A percentile compares a stretch with the other conserved stretches of the same genome.
phyloP scores from a whole-genome alignment of 2,113 vertebrate species.

The Brienomyrus longianalis region DNA sequence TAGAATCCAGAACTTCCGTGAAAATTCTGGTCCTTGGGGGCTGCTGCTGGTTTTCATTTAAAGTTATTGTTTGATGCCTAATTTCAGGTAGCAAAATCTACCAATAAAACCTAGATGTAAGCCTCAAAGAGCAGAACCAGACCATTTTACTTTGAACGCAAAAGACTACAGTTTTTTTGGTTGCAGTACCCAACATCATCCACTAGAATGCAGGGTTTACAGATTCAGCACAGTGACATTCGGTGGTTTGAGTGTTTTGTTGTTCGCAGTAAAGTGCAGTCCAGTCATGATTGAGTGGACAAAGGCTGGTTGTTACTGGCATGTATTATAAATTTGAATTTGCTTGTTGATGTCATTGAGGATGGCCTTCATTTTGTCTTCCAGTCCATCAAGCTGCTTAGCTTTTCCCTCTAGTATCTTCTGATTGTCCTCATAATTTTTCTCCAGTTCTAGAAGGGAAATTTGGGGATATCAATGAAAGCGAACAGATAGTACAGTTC shows the following conservation, averaged over 20 bases:
- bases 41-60: not conserved
- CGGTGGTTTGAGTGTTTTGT: not conserved
- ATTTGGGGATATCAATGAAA: not conserved
- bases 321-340: constrained; percentile 97
- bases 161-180: not conserved
- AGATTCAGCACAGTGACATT: not conserved
- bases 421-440: constrained; percentile 82
- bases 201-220: constrained; percentile 5
- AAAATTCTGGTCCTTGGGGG: not conserved
- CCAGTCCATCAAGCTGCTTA: constrained; percentile 80
- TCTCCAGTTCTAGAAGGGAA: constrained; percentile 71
- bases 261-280: constrained; percentile 3
- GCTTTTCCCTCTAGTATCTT: constrained; percentile 78
- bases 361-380: constrained; percentile 86
- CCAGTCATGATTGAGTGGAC: not conserved
- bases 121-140: not conserved
- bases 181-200: not conserved
- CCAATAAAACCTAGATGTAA: not conserved
- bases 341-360: constrained; percentile 88
- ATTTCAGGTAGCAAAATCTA: not conserved
- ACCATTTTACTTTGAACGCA: not conserved
- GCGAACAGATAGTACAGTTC: not conserved
- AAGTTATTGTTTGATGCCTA: not conserved
- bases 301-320: constrained; percentile 63
- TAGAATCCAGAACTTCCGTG: not conserved